These are phyloP conservation scores for Iselma pallidipennis DNA, from an alignment of 2,888 invertebrate species.

Conservation along the genomic window DNA sequence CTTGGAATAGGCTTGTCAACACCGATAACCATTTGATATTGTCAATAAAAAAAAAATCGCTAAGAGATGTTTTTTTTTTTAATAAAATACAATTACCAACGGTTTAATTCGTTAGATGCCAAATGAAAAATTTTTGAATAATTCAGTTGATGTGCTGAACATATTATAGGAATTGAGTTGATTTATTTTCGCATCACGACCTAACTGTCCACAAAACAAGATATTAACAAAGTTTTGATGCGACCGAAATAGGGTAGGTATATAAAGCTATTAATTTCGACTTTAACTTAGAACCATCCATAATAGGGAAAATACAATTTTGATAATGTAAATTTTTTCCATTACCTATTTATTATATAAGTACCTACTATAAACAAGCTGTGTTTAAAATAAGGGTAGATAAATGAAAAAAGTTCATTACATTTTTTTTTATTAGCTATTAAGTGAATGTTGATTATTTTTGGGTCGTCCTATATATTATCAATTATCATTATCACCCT, in stretches of 20 bases:
- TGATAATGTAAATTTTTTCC: background rate
- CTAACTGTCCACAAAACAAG: constrained; percentile 42
- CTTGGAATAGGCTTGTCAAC: constrained; percentile 33
- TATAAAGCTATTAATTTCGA: constrained; percentile 38
- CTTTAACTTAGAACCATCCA: constrained; percentile 19
- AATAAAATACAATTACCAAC: background rate
- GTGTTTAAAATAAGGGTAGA: background rate
- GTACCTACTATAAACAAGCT: too few species aligned
- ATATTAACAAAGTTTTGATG: constrained; percentile 48
- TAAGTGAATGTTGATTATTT: background rate
- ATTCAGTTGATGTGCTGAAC: constrained; percentile 9
- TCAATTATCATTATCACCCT: constrained; percentile 4
- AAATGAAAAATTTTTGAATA: background rate
- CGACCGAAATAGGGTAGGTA: constrained; percentile 34
- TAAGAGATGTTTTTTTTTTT: constrained; percentile 23
- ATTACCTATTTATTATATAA: too few species aligned
- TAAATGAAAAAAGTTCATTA: background rate
- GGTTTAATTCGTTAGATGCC: background rate
- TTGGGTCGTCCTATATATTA: background rate
- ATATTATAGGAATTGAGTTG: constrained; percentile 13
- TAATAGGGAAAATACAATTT: background rate
- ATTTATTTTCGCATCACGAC: constrained; percentile 46
- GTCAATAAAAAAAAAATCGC: constrained; percentile 28
- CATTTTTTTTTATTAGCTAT: background rate
- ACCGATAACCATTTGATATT: constrained; percentile 32